Conservation (phyloP, 2,113 vertebrate species). For the Amphilophus citrinellus region DNA sequence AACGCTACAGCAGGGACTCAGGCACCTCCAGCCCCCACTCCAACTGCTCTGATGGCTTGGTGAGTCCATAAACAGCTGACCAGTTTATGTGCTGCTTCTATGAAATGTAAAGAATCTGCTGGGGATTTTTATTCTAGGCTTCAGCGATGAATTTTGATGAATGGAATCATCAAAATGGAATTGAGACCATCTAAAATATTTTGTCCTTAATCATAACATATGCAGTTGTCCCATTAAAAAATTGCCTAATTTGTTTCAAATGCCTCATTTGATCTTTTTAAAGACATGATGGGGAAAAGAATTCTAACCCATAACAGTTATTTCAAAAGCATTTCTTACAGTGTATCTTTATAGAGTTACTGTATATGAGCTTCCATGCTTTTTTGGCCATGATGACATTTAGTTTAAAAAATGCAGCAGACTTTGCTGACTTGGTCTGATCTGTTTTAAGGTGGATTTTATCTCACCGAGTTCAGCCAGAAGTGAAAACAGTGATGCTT, state of each 20-base stretch:
- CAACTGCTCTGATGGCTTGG: conserved; percentile 95
- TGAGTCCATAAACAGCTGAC: conserved; percentile 78
- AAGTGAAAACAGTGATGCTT: conserved; percentile 42
- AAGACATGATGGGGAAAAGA: background rate
- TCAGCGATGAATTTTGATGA: background rate
- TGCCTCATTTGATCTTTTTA: background rate
- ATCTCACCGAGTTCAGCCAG: conserved; percentile 44
- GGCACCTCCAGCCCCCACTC: conserved; percentile 93
- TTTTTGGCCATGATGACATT: too few relatives aligned
- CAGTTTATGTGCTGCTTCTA: conserved; percentile 5
- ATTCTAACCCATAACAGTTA: background rate
- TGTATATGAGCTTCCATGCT: background rate
- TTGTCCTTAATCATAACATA: background rate
- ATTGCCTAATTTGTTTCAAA: background rate
- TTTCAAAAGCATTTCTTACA: background rate
- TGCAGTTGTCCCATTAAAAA: background rate
- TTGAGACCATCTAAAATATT: background rate
- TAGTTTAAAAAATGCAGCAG: too few relatives aligned
- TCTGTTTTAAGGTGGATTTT: conserved; percentile 58
- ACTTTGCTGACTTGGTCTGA: background rate
- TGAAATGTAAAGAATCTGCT: conserved; percentile 42
- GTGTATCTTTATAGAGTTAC: background rate
- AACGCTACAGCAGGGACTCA: conserved; percentile 91
- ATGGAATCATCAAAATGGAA: conserved; percentile 1
- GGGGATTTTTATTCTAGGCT: conserved; percentile 43